These are phyloP conservation scores for Halesus radiatus DNA, from an alignment of 1,140 invertebrate genomes.

Conservation along the genomic window DNA sequence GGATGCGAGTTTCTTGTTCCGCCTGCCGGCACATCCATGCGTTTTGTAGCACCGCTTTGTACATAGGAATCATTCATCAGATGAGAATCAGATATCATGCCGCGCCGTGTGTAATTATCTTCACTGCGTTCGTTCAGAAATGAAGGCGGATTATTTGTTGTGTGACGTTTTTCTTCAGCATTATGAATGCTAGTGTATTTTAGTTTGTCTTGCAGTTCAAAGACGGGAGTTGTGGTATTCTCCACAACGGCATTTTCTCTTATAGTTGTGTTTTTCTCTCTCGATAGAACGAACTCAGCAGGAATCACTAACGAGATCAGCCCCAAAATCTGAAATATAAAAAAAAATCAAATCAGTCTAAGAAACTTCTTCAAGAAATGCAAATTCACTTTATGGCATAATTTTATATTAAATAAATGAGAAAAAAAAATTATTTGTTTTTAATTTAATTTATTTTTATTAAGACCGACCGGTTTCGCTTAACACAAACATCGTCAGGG, in stretches of 20 bases:
- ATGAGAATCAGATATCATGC: background rate
- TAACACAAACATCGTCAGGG: too few species aligned
- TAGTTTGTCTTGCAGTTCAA: background rate
- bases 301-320: background rate
- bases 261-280: background rate
- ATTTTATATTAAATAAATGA: too few species aligned
- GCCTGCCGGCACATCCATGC: background rate
- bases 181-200: background rate
- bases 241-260: background rate
- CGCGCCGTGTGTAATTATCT: slow-evolving; percentile 9
- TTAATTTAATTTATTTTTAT: too few species aligned
- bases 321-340: background rate
- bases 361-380: too few species aligned
- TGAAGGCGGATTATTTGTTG: background rate
- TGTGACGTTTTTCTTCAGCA: background rate
- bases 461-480: too few species aligned
- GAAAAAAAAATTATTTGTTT: too few species aligned
- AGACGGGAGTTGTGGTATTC: background rate
- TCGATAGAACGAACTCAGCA: background rate
- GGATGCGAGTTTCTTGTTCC: slow-evolving; percentile 19
- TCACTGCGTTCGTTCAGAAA: background rate
- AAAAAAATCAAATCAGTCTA: too few species aligned
- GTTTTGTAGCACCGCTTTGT: background rate
- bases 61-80: background rate
- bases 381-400: too few species aligned